Evolutionary conservation across 2,797 vertebrate genomes (phyloP).

Genomic region (Miichthys miiuy): DNA sequence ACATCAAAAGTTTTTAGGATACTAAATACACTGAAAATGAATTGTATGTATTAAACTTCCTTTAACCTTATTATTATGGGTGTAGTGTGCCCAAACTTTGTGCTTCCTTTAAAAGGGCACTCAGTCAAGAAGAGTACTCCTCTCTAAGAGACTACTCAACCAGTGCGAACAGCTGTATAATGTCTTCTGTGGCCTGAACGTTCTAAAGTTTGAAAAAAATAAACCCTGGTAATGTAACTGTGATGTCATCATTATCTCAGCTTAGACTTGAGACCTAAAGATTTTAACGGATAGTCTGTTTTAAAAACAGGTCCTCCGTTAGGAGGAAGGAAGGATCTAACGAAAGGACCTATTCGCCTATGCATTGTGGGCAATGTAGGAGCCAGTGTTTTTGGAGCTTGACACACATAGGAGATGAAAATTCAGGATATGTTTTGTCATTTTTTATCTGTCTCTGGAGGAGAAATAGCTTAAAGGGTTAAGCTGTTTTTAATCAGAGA

Average conservation of each 20-base stretch:
- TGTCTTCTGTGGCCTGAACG: not conserved
- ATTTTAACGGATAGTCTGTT: not conserved
- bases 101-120: not conserved
- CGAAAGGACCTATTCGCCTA: not conserved
- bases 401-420: not conserved
- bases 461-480: too few relatives aligned
- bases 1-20: not conserved
- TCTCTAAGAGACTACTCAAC: not conserved
- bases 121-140: too few relatives aligned
- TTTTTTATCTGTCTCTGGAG: not conserved
- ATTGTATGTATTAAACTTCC: not conserved
- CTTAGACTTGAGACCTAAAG: not conserved
- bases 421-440: not conserved
- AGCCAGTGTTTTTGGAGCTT: not conserved
- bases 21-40: not conserved
- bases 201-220: not conserved
- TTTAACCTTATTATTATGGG: not conserved
- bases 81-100: not conserved
- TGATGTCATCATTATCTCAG: constrained; percentile 12
- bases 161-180: not conserved
- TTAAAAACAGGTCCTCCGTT: not conserved
- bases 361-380: constrained; percentile 4
- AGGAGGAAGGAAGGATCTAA: not conserved
- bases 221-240: constrained; percentile 2
- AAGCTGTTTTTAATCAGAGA: not conserved